Percentiles rank a stretch among this genome's conserved stretches.
Conservation (phyloP, 2,797 vertebrate species). For the Protosalanx chinensis region DNA sequence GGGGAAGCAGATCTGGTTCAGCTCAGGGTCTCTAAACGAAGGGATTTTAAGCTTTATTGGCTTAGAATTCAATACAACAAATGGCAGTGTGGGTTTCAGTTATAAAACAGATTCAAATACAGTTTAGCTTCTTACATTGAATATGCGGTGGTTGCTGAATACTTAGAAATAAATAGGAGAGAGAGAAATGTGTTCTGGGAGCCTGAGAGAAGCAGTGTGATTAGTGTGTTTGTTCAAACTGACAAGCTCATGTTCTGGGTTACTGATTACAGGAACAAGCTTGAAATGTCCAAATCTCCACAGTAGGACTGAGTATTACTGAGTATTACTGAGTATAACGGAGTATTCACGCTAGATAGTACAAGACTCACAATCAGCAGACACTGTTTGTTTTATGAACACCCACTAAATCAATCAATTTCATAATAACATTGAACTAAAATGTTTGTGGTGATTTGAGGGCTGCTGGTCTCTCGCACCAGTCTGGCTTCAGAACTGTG, state of each 20-base stretch:
- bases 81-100: slow-evolving; percentile 75
- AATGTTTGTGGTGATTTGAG: slow-evolving; percentile 63
- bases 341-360: background rate
- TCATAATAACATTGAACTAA: slow-evolving; percentile 61
- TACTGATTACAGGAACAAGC: slow-evolving; percentile 20
- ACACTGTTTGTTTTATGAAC: slow-evolving; percentile 46
- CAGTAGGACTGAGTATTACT: background rate
- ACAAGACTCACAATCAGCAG: slow-evolving; percentile 26
- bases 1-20: slow-evolving; percentile 48
- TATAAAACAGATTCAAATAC: slow-evolving; percentile 77
- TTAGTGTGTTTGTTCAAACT: slow-evolving; percentile 52
- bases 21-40: slow-evolving; percentile 60
- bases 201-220: slow-evolving; percentile 63
- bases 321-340: background rate
- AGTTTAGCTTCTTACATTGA: slow-evolving; percentile 51
- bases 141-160: slow-evolving; percentile 36
- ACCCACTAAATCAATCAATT: slow-evolving; percentile 68
- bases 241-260: slow-evolving; percentile 33
- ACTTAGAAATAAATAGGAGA: slow-evolving; percentile 56
- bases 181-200: slow-evolving; percentile 59
- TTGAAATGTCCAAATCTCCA: background rate
- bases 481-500: slow-evolving; percentile 20
- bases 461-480: slow-evolving; percentile 52
- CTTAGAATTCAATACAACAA: slow-evolving; percentile 76
- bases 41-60: slow-evolving; percentile 75